Base-by-base conservation (phyloP, 1,140 invertebrate species). In the Eupeodes corollae region DNA sequence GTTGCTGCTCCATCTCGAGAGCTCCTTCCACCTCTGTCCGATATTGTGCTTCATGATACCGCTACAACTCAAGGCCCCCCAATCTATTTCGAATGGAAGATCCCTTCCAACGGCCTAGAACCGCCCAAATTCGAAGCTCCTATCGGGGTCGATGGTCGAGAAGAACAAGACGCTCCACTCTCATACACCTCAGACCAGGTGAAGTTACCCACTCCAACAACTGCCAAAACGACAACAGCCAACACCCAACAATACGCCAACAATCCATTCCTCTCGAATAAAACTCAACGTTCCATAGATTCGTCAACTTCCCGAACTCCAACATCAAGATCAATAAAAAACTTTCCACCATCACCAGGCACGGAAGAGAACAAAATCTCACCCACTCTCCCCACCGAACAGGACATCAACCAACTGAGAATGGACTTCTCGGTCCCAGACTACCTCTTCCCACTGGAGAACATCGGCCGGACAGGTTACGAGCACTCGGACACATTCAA, bases 11-110 rank as follows among this genome's bases (percentile, higher is more conserved):
- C 63, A 1, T 57, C 56, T 2, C 58, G 53, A 30, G 57, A 67
- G 43, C 45, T 68, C 11, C 30, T 68, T 26, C 65, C 65, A 10
- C 66, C 66, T 6, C 63, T 59, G 19, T 54, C 58, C n/a, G 56
- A 64, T 30, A 58, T 61, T 46, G 51, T 60, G 38, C 48, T 50
- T 15, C 60, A 68, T 32, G 65, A 67, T 34, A 58, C 61, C 35
- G 70, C 74, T 21, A 74, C 75, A 15, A 78, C 76, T 2, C 72
- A 75, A 58, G 76, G 76, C 5, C 76, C 76, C 3, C 75, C 75
- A 3, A 75, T 78, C 33, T 78, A 78, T 50, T 77, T 75, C 45
- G 74, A 78, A 54, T 78, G 76, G 76, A 77, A 77, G 55, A 71
- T 75, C 13, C 76, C 75, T 6, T 74, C 75, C 0, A 71, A 75